phyloP scores from a whole-genome alignment of 2,113 vertebrate genomes.

The Elachura formosa region DNA sequence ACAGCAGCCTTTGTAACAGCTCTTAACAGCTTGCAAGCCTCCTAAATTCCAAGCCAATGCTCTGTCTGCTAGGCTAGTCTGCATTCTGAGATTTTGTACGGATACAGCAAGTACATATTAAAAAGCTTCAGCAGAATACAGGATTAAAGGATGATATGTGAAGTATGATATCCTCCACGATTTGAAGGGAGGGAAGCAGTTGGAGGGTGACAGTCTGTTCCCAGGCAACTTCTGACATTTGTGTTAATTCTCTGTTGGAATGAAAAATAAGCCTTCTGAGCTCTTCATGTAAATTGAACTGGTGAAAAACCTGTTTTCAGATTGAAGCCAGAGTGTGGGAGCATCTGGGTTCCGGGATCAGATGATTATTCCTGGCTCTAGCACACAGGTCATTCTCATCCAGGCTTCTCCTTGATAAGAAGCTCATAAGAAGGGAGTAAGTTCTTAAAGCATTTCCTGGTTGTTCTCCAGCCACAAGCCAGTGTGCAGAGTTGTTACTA shows the following conservation, averaged over 20 bases:
- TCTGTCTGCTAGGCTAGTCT: conserved; percentile 31
- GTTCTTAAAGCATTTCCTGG: background rate
- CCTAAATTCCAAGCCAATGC: conserved; percentile 30
- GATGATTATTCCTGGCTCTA: background rate
- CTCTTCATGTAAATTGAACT: conserved; percentile 48
- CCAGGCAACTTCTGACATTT: conserved; percentile 62
- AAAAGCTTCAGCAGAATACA: conserved; percentile 46
- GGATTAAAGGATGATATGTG: conserved; percentile 21
- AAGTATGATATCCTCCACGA: conserved; percentile 45
- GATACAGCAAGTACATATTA: conserved; percentile 37
- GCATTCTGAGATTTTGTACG: conserved; percentile 31
- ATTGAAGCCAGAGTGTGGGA: background rate
- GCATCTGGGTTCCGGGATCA: conserved; percentile 35
- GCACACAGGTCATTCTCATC: background rate
- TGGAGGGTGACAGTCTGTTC: conserved; percentile 65
- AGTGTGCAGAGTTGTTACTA: background rate
- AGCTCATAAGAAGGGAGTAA: background rate
- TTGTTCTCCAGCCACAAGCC: background rate
- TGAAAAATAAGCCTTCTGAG: conserved; percentile 60
- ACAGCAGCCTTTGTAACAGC: conserved; percentile 9
- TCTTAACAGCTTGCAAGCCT: conserved; percentile 11
- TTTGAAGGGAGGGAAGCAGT: conserved; percentile 43
- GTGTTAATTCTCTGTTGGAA: conserved; percentile 62
- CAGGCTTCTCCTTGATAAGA: background rate
- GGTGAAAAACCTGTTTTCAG: conserved; percentile 43